Evolutionary conservation across 2,113 vertebrate species (phyloP).

Genomic region (Corythoichthys intestinalis): DNA sequence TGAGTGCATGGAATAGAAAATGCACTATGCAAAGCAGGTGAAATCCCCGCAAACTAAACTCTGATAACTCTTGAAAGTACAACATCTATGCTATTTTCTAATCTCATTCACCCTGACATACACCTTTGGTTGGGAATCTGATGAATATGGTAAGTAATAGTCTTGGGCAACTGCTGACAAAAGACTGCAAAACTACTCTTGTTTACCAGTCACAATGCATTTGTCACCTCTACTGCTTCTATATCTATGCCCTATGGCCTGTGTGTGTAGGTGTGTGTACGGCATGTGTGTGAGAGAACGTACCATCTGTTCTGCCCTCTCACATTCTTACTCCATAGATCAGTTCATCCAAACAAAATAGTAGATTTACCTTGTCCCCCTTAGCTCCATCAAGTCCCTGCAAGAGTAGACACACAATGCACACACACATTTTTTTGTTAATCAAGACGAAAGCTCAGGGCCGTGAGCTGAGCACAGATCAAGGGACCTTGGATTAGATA

Average conservation of each 20-base stretch:
- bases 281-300: conserved; percentile 27
- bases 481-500: conserved; percentile 63
- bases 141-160: conserved; percentile 68
- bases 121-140: conserved; percentile 46
- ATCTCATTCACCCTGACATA: conserved; percentile 38
- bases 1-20: neutral
- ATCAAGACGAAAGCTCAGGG: conserved; percentile 48
- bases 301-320: conserved; percentile 64
- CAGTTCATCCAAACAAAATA: conserved; percentile 65
- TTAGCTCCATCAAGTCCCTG: conserved; percentile 83
- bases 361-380: conserved; percentile 87
- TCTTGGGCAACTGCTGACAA: conserved; percentile 37
- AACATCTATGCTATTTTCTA: conserved; percentile 17
- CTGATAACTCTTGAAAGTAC: conserved; percentile 11
- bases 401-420: conserved; percentile 41
- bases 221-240: conserved; percentile 61
- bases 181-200: conserved; percentile 42
- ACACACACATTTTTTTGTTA: conserved; percentile 47
- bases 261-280: neutral
- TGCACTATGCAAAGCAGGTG: neutral
- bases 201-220: conserved; percentile 53
- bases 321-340: conserved; percentile 55
- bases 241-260: conserved; percentile 40
- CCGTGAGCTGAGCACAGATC: conserved; percentile 53
- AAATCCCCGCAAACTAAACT: neutral